A percentile compares a stretch with the other conserved stretches of the same genome.
Conservation (phyloP, 2,797 vertebrate species). For the Taenioides sp. region DNA sequence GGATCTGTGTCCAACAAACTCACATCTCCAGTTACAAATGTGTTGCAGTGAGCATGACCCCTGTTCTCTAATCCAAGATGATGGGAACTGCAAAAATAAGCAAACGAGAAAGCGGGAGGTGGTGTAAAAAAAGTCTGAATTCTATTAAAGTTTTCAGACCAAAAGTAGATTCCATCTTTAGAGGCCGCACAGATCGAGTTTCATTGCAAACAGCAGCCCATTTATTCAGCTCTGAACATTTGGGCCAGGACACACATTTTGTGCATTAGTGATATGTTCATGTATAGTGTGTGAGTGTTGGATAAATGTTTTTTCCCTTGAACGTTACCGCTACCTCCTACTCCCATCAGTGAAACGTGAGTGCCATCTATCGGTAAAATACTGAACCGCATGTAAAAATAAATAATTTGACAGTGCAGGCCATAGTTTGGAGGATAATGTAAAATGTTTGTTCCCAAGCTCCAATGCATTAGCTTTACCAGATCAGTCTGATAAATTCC, state of each 20-base stretch:
- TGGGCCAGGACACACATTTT: slow-evolving; percentile 17
- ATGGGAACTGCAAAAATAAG: slow-evolving; percentile 52
- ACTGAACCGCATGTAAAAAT: slow-evolving; percentile 8
- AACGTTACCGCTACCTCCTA: not conserved
- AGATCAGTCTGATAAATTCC: no score
- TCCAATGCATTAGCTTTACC: not conserved
- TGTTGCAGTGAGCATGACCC: slow-evolving; percentile 46
- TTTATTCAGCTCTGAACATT: slow-evolving; percentile 41
- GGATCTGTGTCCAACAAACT: slow-evolving; percentile 40
- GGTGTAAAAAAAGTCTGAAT: slow-evolving; percentile 24
- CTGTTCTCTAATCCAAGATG: slow-evolving; percentile 34
- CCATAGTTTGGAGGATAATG: not conserved
- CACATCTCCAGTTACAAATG: slow-evolving; percentile 47
- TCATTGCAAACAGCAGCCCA: slow-evolving; percentile 49
- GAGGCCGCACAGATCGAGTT: slow-evolving; percentile 53
- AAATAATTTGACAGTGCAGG: not conserved
- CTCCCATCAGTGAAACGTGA: slow-evolving; percentile 32
- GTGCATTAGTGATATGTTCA: not conserved
- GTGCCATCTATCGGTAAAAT: slow-evolving; percentile 47
- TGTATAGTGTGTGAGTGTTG: slow-evolving; percentile 5
- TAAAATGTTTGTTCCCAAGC: not conserved
- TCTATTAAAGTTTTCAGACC: slow-evolving; percentile 44
- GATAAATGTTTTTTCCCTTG: slow-evolving; percentile 3
- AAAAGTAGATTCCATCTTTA: slow-evolving; percentile 50
- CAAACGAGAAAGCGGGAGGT: slow-evolving; percentile 35